Base-by-base conservation (phyloP, 2,888 invertebrate genomes). In the Troilus luridus region DNA sequence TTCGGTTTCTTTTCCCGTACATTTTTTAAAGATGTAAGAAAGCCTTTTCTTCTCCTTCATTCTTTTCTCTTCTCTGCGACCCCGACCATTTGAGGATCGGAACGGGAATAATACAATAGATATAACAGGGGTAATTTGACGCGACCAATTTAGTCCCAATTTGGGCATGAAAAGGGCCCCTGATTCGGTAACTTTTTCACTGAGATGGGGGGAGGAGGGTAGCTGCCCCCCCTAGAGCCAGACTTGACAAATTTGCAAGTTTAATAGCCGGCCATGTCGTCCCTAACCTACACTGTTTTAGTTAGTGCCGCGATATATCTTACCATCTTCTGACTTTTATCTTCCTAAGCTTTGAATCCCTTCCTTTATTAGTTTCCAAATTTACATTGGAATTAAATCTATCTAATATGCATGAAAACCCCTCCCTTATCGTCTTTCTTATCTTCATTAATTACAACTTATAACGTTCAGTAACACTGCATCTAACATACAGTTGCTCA, bases 201-300 rank as follows among this genome's bases (percentile, higher is more conserved):
- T 5, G 56, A 56, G n/a, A n/a, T 3, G 56, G 17, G 54, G 56
- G 81, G 56, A 54, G 41, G 56, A 5, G n/a, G 27, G 27, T 77
- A 77, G 67, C 67, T 6, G 56, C 19, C 85, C 56, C 85, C 85
- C 54, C 54, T 81, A 81, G 19, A 56, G 54, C 21, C 54, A 81
- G 81, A 81, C 81, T 85, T 85, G 85, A 85, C 85, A 85, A 85
- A 85, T 85, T 85, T 85, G 85, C 85, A 85, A 85, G 85, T 85
- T 85, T 85, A 85, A 85, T 85, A 85, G 85, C 85, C 41, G 85
- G 85, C 85, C 85, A 58, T 85, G 85, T 85, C 21, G 56, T 56
- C 41, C 11, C 85, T 85, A 85, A n/a, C 85, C 85, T 85, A 85
- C 85, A 85, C 85, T 56, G 85, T 85, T 58, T 58, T 58, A 85